A percentile compares a stretch with the other conserved stretches of the same genome.
phyloP scores from a whole-genome alignment of 2,797 vertebrate genomes.

The Adelosebastes latens region DNA sequence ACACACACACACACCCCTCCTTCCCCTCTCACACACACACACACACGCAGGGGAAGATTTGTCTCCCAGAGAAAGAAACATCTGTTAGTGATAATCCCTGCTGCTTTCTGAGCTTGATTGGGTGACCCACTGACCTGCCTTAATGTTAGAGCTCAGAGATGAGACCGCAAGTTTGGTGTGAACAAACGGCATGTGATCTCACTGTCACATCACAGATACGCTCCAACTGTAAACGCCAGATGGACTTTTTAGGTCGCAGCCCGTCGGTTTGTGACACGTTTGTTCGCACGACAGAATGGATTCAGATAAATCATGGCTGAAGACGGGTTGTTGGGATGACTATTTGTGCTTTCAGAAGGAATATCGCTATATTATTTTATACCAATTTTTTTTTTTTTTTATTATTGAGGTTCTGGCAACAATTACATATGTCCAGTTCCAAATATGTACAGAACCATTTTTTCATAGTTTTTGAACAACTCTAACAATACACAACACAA shows the following conservation, averaged over 20 bases:
- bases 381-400: no score
- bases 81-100: conserved; percentile 79
- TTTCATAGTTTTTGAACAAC: no score
- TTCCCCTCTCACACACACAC: not conserved
- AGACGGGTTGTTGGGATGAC: not conserved
- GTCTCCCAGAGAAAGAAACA: conserved; percentile 71
- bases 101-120: conserved; percentile 69
- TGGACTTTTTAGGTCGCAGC: not conserved
- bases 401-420: no score
- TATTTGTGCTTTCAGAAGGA: not conserved
- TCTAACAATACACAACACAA: no score
- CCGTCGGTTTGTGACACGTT: not conserved
- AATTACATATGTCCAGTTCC: no score
- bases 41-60: conserved; percentile 38
- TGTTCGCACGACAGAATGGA: not conserved
- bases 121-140: conserved; percentile 76
- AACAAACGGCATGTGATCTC: conserved; percentile 26
- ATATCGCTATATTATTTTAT: no score
- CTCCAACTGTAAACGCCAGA: conserved; percentile 12
- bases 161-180: conserved; percentile 57
- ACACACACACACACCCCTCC: not conserved
- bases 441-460: no score
- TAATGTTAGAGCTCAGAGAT: conserved; percentile 37
- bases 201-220: conserved; percentile 17
- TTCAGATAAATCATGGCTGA: not conserved